These are phyloP conservation scores for Antennarius maculatus DNA, from an alignment of 2,797 vertebrate species.

Conservation along the genomic window DNA sequence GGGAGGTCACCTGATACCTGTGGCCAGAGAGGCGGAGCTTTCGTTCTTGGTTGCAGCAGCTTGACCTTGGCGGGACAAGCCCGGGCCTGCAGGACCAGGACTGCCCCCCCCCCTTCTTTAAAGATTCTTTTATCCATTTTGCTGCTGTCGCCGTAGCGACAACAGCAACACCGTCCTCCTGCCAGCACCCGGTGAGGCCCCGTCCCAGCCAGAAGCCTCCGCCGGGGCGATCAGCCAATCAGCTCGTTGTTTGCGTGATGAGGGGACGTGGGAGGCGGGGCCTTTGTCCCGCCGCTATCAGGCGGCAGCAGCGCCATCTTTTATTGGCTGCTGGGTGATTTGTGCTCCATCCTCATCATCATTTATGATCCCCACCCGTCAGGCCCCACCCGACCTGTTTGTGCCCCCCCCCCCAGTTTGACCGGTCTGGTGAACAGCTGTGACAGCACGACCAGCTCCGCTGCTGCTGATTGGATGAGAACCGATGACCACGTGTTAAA, in stretches of 20 bases:
- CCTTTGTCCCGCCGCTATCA: slow-evolving; percentile 34
- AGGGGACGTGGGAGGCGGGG: slow-evolving; percentile 50
- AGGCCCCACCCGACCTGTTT: too few species aligned
- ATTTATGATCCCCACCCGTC: background rate
- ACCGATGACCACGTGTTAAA: too few species aligned
- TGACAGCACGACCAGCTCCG: too few species aligned
- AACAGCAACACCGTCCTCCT: slow-evolving; percentile 60
- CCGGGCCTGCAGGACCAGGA: slow-evolving; percentile 75
- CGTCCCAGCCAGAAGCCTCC: slow-evolving; percentile 22
- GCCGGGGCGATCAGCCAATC: slow-evolving; percentile 55
- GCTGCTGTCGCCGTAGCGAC: slow-evolving; percentile 66
- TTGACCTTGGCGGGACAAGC: slow-evolving; percentile 80
- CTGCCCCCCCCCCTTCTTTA: slow-evolving; percentile 36
- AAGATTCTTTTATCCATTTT: slow-evolving; percentile 34
- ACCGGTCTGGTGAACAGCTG: too few species aligned
- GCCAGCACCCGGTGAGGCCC: slow-evolving; percentile 21
- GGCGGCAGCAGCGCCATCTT: slow-evolving; percentile 18
- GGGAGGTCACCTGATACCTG: slow-evolving; percentile 45
- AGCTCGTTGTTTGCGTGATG: slow-evolving; percentile 47
- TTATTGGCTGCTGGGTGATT: slow-evolving; percentile 19
- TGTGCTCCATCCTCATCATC: background rate
- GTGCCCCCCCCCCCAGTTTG: too few species aligned
- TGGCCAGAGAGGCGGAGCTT: slow-evolving; percentile 23
- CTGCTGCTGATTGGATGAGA: too few species aligned
- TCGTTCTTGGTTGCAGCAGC: slow-evolving; percentile 51